phyloP scores from a whole-genome alignment of 2,113 vertebrate species.

The Progne subis region DNA sequence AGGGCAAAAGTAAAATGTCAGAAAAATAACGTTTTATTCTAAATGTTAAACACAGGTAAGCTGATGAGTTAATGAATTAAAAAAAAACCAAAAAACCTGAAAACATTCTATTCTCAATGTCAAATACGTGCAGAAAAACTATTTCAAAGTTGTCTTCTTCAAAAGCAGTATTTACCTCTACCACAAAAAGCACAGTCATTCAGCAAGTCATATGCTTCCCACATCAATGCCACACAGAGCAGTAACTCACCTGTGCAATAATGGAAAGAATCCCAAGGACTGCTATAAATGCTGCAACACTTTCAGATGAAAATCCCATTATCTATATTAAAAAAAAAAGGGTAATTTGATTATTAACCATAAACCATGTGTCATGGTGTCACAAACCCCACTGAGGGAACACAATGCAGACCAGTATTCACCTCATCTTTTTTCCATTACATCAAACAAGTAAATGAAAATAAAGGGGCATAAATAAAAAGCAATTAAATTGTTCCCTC shows the following conservation, averaged over 20 bases:
- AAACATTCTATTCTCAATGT: neutral
- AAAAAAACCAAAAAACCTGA: neutral
- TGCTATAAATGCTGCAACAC: conserved; percentile 87
- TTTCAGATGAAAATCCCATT: conserved; percentile 89
- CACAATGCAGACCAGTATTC: neutral
- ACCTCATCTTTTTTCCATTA: neutral
- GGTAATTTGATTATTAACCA: neutral
- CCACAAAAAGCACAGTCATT: rapidly evolving
- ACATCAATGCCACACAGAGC: neutral
- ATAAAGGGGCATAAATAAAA: neutral
- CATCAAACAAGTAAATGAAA: neutral
- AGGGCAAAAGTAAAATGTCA: neutral
- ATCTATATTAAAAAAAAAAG: conserved; percentile 72
- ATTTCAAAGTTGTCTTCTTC: neutral
- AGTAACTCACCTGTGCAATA: conserved; percentile 82
- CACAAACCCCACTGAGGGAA: neutral
- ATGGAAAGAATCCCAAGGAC: conserved; percentile 89
- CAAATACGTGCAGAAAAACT: neutral
- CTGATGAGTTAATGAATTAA: neutral
- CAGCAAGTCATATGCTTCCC: neutral
- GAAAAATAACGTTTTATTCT: neutral
- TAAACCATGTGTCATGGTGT: rapidly evolving
- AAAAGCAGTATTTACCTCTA: neutral
- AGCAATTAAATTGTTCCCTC: neutral
- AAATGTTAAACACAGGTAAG: neutral